These are phyloP conservation scores for Haemorhous mexicanus DNA, from an alignment of 2,113 vertebrate species.

Conservation along the genomic window DNA sequence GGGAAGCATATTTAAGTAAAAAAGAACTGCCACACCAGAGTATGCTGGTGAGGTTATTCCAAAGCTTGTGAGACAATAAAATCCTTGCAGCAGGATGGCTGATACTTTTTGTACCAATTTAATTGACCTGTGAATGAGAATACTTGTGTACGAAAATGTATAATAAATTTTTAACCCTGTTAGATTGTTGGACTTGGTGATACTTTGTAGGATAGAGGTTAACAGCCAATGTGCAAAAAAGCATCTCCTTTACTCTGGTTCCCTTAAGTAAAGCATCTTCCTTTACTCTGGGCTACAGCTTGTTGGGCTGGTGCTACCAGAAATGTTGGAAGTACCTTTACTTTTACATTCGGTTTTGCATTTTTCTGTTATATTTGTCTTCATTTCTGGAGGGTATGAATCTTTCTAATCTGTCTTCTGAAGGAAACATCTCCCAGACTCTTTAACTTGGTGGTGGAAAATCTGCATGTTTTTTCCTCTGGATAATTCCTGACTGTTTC, in stretches of 20 bases:
- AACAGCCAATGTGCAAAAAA: not conserved
- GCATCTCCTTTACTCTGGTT: not conserved
- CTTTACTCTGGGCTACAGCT: not conserved
- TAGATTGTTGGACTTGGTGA: not conserved
- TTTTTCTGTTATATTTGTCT: not conserved
- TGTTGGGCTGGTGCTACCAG: not conserved
- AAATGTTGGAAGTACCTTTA: not conserved
- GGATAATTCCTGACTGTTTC: not conserved
- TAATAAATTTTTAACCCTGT: not conserved
- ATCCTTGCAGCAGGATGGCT: not conserved
- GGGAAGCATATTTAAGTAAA: not conserved
- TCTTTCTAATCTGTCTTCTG: not conserved
- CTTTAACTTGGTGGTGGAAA: not conserved
- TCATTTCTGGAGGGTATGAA: not conserved
- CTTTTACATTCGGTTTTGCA: not conserved
- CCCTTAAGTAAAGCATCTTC: not conserved
- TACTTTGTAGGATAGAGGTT: not conserved
- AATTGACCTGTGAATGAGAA: not conserved
- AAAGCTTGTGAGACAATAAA: not conserved
- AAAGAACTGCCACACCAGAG: not conserved
- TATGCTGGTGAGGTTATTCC: not conserved
- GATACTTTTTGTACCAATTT: not conserved
- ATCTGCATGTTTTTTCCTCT: not conserved
- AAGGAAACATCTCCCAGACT: not conserved
- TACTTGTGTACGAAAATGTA: not conserved